Conservation (phyloP, 2,888 invertebrate species). For the Apamea anceps region DNA sequence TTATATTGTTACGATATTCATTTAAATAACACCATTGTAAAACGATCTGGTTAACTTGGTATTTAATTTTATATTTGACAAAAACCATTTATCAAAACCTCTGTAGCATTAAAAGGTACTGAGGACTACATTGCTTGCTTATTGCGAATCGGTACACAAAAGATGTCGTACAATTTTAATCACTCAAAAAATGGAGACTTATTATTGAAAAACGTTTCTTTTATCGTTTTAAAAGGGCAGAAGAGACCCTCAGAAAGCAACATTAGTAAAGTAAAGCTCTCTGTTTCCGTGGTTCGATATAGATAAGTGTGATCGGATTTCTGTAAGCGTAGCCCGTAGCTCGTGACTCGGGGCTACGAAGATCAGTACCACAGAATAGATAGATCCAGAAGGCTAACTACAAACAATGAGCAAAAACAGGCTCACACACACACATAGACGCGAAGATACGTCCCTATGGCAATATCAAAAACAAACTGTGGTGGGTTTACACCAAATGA, state of each 20-base stretch:
- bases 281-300: constrained; percentile 41
- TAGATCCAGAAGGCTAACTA: neutral
- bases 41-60: neutral
- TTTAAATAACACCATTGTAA: no score
- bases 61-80: neutral
- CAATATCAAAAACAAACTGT: neutral
- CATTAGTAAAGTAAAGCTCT: constrained; percentile 23
- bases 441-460: neutral
- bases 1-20: neutral
- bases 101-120: neutral
- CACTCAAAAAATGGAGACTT: constrained; percentile 19
- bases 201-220: constrained; percentile 9
- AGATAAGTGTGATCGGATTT: constrained; percentile 58
- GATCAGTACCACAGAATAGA: constrained; percentile 54
- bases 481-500: neutral
- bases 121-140: neutral
- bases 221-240: constrained; percentile 22
- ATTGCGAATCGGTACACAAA: neutral
- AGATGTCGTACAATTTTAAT: constrained; percentile 17
- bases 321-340: constrained; percentile 52
- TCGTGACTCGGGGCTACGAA: constrained; percentile 46
- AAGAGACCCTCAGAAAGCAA: constrained; percentile 31
- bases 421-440: neutral
- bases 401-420: neutral
- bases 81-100: neutral